These are phyloP conservation scores for Brenthis hecate DNA, from an alignment of 2,888 invertebrate genomes.

Conservation along the genomic window DNA sequence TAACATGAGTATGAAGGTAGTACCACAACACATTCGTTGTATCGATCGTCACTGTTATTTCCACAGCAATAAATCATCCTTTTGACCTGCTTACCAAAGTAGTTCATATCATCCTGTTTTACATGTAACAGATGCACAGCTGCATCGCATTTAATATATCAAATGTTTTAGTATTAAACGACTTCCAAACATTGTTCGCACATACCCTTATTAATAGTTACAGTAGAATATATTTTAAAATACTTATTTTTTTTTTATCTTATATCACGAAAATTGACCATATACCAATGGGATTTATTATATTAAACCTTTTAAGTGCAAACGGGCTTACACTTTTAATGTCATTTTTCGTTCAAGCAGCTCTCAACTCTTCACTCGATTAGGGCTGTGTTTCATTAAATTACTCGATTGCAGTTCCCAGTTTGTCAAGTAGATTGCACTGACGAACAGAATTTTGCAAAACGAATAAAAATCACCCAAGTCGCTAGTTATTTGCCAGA, in stretches of 20 bases:
- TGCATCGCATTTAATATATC: slow-evolving; percentile 3
- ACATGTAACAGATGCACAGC: slow-evolving; percentile 15
- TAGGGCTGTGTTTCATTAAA: slow-evolving; percentile 75
- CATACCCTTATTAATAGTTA: no score
- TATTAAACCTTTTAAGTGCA: slow-evolving; percentile 30
- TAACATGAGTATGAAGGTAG: not conserved
- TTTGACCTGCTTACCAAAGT: slow-evolving; percentile 23
- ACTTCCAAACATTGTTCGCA: no score
- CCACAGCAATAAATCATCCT: slow-evolving; percentile 9
- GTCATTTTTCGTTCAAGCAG: slow-evolving; percentile 58
- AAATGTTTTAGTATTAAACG: not conserved
- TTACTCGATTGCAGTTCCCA: slow-evolving; percentile 72
- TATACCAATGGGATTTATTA: slow-evolving; percentile 15
- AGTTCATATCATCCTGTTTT: slow-evolving; percentile 18
- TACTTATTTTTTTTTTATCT: no score
- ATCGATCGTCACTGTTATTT: slow-evolving; percentile 7
- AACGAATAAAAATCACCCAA: slow-evolving; percentile 33
- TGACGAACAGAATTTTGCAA: slow-evolving; percentile 44
- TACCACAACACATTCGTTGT: not conserved
- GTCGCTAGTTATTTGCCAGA: slow-evolving; percentile 25
- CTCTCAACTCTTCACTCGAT: slow-evolving; percentile 67
- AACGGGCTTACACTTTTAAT: slow-evolving; percentile 51
- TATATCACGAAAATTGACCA: slow-evolving; percentile 1
- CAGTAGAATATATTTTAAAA: no score
- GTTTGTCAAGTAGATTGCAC: slow-evolving; percentile 70